These are phyloP conservation scores for Campylorhamphus procurvoides DNA, from an alignment of 2,113 vertebrate genomes.

Conservation along the genomic window DNA sequence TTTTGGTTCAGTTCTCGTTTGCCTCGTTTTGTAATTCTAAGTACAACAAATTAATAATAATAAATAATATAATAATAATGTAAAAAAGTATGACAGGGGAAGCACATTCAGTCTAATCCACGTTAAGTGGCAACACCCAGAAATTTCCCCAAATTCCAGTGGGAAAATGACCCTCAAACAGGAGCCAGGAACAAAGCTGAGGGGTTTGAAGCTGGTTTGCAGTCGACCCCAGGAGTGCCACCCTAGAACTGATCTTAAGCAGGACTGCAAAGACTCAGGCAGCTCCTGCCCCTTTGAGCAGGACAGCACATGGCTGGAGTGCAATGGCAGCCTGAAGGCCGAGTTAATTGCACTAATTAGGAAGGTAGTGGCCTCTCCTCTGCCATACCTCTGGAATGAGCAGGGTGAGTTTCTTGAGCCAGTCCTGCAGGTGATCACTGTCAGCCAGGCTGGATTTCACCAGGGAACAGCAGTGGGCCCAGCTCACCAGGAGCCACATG, in stretches of 20 bases:
- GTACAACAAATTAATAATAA: background rate
- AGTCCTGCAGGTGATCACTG: conserved; percentile 95
- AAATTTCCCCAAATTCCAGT: background rate
- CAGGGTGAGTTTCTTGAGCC: conserved; percentile 96
- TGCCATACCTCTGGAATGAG: conserved; percentile 93
- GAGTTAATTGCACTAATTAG: background rate
- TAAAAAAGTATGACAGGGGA: background rate
- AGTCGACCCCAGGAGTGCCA: background rate
- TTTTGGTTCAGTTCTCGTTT: background rate
- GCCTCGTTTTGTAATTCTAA: background rate
- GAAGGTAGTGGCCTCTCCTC: background rate
- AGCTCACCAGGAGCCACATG: conserved; percentile 99
- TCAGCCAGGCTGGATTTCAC: conserved; percentile 98
- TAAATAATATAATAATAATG: background rate
- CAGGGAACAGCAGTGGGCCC: conserved; percentile 95
- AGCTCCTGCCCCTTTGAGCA: background rate
- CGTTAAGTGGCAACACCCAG: background rate
- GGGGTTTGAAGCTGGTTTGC: background rate
- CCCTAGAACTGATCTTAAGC: background rate
- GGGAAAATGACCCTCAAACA: background rate
- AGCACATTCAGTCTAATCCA: background rate
- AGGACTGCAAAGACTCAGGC: background rate
- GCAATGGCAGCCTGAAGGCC: background rate
- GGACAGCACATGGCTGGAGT: background rate
- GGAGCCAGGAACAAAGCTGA: background rate